These are phyloP conservation scores for Oedothorax gibbosus DNA, from an alignment of 1,140 invertebrate genomes.

Conservation along the genomic window DNA sequence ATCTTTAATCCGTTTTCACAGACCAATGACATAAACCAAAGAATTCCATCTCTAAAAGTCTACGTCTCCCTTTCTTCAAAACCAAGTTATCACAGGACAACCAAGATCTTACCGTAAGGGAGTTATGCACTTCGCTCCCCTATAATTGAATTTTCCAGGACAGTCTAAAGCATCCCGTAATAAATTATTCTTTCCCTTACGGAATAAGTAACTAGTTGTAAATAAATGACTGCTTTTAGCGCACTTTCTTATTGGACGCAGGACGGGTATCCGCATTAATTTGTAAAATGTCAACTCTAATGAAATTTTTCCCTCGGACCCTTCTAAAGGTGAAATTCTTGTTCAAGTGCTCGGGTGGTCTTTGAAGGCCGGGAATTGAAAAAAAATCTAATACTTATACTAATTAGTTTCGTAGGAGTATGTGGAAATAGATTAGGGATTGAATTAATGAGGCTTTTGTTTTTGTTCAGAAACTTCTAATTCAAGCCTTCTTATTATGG, in stretches of 20 bases:
- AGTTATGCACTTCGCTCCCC: no score
- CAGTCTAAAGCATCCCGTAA: slow-evolving; percentile 53
- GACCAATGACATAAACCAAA: no score
- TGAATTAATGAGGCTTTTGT: background rate
- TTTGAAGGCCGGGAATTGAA: background rate
- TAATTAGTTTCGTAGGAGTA: slow-evolving; percentile 38
- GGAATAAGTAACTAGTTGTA: slow-evolving; percentile 57
- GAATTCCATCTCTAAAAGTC: no score
- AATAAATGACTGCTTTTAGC: slow-evolving; percentile 59
- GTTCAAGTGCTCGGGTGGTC: background rate
- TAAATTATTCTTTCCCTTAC: slow-evolving; percentile 49
- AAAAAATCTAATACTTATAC: slow-evolving; percentile 11
- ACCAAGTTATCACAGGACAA: no score
- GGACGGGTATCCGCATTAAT: slow-evolving; percentile 33
- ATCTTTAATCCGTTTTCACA: no score
- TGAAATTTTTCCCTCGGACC: slow-evolving; percentile 39
- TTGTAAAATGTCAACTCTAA: slow-evolving; percentile 56
- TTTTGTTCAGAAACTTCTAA: background rate
- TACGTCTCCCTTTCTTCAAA: no score
- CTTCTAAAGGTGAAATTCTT: background rate
- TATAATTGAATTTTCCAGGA: slow-evolving; percentile 53
- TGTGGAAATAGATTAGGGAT: background rate
- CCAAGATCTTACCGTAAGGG: no score
- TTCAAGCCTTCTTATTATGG: no score
- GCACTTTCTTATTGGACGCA: slow-evolving; percentile 34